Base-by-base conservation (phyloP, 2,113 vertebrate genomes). In the Pyrgilauda ruficollis region DNA sequence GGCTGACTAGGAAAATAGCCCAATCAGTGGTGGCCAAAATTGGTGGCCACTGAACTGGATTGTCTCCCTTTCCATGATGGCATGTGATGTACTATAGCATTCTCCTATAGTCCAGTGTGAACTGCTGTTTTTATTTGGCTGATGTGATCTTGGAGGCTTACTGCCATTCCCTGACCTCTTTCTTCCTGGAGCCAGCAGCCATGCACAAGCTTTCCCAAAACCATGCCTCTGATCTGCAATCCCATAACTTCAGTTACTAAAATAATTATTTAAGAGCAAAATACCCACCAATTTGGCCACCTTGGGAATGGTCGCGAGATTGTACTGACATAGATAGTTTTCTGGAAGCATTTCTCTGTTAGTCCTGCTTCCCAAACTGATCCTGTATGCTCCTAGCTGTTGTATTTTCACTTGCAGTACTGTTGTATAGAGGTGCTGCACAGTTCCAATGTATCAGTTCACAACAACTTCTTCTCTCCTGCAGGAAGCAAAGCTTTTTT, bases 101-200 rank as follows among this genome's bases (percentile, higher is more conserved):
- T 94, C 26, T 43, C 14, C 49, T 92, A 9, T 61, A 44, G 17
- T 44, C 70, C 31, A 26, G 19, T n/a, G 33, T 73, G 37, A 92
- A 74, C 23, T 61, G 88, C 59, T 96, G 73, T 26, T 97, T 93
- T 97, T 94, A 95, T 94, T 87, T 68, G 69, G 63, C 87, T 96
- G 91, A 56, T 96, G 64, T 84, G 90, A 87, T 80, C 62, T 93
- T 43, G 50, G 93, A 94, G 39, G 55, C 41, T 63, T 86, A 26
- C 70, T 89, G 87, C 64, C 23, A 17, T 30, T 59, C 46, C 21
- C 14, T 89, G 16, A 30, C 14, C 26, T 62, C 4, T n/a, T n/a
- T 93, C 79, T 95, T 62, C 78, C 30, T 56, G 78, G 12, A 91
- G 79, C 49, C 73, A 90, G 67, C 63, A 94, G 81, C 83, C 49